A percentile compares a stretch with the other conserved stretches of the same genome.
Conservation (phyloP, 2,888 invertebrate genomes). For the Standfussiana lucernea region DNA sequence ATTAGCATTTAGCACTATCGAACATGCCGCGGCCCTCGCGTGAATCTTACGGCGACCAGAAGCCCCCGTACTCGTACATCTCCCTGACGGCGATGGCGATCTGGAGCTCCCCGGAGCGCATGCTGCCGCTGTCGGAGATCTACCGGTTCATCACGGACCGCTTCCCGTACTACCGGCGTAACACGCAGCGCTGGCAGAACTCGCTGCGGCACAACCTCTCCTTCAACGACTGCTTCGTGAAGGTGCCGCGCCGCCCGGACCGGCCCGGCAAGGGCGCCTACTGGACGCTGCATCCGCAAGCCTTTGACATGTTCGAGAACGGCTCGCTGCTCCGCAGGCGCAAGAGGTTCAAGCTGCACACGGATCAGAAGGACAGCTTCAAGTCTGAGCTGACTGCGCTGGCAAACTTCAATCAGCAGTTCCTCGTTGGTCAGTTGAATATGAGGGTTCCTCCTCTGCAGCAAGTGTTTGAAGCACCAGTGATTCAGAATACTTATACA, state of each 20-base stretch:
- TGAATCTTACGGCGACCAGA: conserved; percentile 99
- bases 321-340: conserved; percentile 95
- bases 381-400: conserved; percentile 92
- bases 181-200: conserved; percentile 96
- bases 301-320: conserved; percentile 97
- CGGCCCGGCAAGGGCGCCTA: conserved; percentile 96
- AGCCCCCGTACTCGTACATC: conserved; percentile 99
- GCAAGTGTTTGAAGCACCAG: conserved; percentile 70
- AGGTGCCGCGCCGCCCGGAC: conserved; percentile 95
- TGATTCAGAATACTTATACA: conserved; percentile 53
- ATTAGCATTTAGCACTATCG: conserved; percentile 92
- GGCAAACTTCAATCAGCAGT: conserved; percentile 92
- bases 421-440: conserved; percentile 83
- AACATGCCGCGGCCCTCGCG: conserved; percentile 98
- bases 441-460: conserved; percentile 71
- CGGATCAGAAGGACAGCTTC: conserved; percentile 82
- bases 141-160: conserved; percentile 96
- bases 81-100: conserved; percentile 99
- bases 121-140: conserved; percentile 93
- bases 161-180: conserved; percentile 97
- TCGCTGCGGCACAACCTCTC: conserved; percentile 97
- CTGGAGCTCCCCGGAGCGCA: conserved; percentile 99
- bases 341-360: conserved; percentile 96
- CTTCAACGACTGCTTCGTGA: conserved; percentile 99
- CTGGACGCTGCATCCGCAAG: conserved; percentile 96